These are phyloP conservation scores for Sebastes alutus DNA, from an alignment of 2,797 vertebrate species.

Conservation along the genomic window DNA sequence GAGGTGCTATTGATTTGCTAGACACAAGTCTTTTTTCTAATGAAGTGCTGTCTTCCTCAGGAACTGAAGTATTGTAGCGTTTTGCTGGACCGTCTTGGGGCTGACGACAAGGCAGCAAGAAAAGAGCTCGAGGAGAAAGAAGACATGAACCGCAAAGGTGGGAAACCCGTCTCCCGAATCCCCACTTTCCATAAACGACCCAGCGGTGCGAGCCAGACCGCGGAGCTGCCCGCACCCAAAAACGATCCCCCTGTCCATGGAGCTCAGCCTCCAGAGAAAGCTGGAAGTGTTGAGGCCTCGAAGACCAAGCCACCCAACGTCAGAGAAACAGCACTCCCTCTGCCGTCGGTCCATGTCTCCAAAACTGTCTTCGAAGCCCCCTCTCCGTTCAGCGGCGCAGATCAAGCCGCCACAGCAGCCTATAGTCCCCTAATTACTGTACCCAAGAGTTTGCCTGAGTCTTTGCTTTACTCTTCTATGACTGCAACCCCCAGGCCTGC, in stretches of 20 bases:
- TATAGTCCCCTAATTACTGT: neutral
- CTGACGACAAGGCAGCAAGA: constrained; percentile 38
- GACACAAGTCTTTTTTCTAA: neutral
- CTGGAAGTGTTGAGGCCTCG: constrained; percentile 28
- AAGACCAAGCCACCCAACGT: constrained; percentile 52
- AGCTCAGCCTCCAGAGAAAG: constrained; percentile 29
- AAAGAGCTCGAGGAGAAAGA: constrained; percentile 70
- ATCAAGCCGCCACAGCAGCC: neutral
- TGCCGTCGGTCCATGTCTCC: constrained; percentile 35
- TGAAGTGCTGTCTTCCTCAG: constrained; percentile 42
- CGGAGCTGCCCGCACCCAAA: constrained; percentile 35
- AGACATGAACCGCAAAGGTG: constrained; percentile 71
- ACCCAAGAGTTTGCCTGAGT: constrained; percentile 25
- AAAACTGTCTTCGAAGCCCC: constrained; percentile 26
- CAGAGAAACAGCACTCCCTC: constrained; percentile 56
- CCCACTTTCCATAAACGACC: constrained; percentile 82
- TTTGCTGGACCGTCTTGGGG: constrained; percentile 61
- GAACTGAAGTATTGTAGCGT: constrained; percentile 62
- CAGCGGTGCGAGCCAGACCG: neutral
- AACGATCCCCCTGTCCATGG: constrained; percentile 33
- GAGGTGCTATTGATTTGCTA: neutral
- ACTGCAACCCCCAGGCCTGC: constrained; percentile 68
- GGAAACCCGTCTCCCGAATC: constrained; percentile 76
- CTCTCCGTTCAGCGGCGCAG: constrained; percentile 5
- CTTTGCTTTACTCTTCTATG: constrained; percentile 12